Conservation (phyloP, 2,888 invertebrate species). For the Drosophila ustulata region DNA sequence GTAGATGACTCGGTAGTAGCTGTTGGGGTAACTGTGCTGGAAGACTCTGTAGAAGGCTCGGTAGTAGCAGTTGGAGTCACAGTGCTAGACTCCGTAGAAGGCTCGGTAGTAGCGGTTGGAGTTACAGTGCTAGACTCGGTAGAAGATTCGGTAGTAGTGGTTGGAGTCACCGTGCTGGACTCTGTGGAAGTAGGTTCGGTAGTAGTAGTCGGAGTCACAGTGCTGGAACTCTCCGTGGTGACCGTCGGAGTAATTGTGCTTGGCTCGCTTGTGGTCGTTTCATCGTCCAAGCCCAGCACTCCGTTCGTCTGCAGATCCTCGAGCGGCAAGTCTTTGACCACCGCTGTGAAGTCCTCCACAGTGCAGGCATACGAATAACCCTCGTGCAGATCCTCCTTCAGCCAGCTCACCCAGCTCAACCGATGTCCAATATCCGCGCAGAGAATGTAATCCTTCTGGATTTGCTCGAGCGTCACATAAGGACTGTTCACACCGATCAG, state of each 20-base stretch:
- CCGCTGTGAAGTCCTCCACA: constrained; percentile 73
- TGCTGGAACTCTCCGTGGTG: not conserved
- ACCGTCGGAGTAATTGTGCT: constrained; percentile 3
- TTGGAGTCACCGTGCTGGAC: not conserved
- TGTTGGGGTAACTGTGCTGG: not conserved
- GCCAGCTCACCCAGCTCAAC: constrained; percentile 77
- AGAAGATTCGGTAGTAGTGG: not conserved
- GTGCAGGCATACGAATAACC: constrained; percentile 81
- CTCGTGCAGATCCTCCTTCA: constrained; percentile 67
- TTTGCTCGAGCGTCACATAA: constrained; percentile 73
- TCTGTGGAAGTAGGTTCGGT: too few relatives aligned
- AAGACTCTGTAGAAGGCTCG: not conserved
- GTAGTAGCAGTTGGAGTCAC: constrained; percentile 29
- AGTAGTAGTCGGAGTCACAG: not conserved
- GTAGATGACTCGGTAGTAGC: not conserved
- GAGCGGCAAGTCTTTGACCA: constrained; percentile 71
- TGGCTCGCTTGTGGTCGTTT: constrained; percentile 8
- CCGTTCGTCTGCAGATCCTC: constrained; percentile 71
- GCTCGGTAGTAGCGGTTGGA: not conserved
- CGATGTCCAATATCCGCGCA: constrained; percentile 77
- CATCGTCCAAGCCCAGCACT: constrained; percentile 67
- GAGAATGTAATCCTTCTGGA: constrained; percentile 70
- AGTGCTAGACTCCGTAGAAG: constrained; percentile 8
- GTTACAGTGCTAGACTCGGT: not conserved
- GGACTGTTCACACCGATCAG: constrained; percentile 86